These are phyloP conservation scores for Antigone vipio DNA, from an alignment of 2,113 vertebrate species.

Conservation along the genomic window DNA sequence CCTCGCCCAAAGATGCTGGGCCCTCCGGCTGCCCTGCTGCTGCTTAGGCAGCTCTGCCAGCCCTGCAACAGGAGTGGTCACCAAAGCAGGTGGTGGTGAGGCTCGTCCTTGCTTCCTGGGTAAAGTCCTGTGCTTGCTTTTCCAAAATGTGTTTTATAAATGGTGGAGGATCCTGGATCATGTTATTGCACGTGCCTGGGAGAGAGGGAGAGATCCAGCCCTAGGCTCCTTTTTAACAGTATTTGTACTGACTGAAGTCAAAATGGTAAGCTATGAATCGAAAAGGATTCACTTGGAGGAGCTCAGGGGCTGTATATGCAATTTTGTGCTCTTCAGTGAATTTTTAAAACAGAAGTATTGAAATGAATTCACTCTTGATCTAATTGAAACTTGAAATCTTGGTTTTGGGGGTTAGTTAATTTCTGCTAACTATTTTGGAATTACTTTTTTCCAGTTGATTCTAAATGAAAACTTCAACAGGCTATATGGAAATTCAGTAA, in stretches of 20 bases:
- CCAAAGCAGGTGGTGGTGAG: not conserved
- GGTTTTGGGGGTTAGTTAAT: not conserved
- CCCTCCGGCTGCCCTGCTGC: not conserved
- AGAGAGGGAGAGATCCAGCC: not conserved
- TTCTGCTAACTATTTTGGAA: not conserved
- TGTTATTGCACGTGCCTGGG: not conserved
- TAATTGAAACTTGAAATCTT: not conserved
- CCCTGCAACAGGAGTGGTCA: not conserved
- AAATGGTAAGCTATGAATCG: accelerated
- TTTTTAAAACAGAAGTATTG: not conserved
- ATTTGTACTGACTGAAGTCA: not conserved
- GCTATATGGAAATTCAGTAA: not conserved
- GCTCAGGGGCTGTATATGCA: not conserved
- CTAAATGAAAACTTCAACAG: not conserved
- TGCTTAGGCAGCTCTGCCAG: not conserved
- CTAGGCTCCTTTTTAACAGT: not conserved
- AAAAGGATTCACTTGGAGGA: not conserved
- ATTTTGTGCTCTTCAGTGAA: not conserved
- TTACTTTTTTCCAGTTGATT: not conserved
- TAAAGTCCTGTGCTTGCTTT: not conserved
- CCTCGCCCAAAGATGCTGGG: accelerated
- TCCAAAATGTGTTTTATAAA: not conserved
- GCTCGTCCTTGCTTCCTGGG: not conserved
- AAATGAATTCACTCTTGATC: not conserved
- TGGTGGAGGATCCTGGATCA: not conserved